phyloP scores from a whole-genome alignment of 2,888 invertebrate genomes.

The Agrotis ipsilon region DNA sequence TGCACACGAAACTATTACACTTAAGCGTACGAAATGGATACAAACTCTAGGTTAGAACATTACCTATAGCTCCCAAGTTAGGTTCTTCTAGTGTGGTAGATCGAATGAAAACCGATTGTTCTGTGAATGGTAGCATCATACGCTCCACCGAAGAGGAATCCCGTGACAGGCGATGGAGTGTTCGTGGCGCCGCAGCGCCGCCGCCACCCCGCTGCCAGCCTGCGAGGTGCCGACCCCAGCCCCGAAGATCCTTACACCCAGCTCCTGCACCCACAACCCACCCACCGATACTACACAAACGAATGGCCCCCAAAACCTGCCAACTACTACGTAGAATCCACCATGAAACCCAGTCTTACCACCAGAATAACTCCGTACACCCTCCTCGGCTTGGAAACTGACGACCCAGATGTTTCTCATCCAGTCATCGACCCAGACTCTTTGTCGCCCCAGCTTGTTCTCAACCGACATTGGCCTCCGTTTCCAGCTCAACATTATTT shows the following conservation, averaged over 20 bases:
- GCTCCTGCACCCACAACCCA: constrained; percentile 82
- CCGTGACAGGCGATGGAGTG: constrained; percentile 92
- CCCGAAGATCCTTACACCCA: constrained; percentile 73
- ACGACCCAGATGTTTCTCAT: constrained; percentile 79
- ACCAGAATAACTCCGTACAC: constrained; percentile 81
- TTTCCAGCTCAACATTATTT: constrained; percentile 88
- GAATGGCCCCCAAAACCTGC: constrained; percentile 86
- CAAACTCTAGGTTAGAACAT: constrained; percentile 19
- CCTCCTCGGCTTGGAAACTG: constrained; percentile 85
- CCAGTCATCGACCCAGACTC: constrained; percentile 84
- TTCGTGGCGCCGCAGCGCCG: constrained; percentile 89
- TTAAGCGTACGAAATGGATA: constrained; percentile 27
- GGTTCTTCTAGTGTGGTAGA: constrained; percentile 63
- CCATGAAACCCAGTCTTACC: constrained; percentile 76
- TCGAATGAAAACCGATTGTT: constrained; percentile 87
- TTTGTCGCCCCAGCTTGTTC: constrained; percentile 81
- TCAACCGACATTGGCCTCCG: constrained; percentile 87
- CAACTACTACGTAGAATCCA: constrained; percentile 86
- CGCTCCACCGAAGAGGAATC: constrained; percentile 91
- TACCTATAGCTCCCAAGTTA: constrained; percentile 26
- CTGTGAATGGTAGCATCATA: constrained; percentile 88
- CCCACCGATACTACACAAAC: constrained; percentile 83
- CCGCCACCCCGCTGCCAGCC: constrained; percentile 86
- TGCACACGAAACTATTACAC: constrained; percentile 33
- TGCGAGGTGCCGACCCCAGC: constrained; percentile 88